A percentile compares a stretch with the other conserved stretches of the same genome.
phyloP scores from a whole-genome alignment of 2,797 vertebrate genomes.

The Triplophysa bombifrons region DNA sequence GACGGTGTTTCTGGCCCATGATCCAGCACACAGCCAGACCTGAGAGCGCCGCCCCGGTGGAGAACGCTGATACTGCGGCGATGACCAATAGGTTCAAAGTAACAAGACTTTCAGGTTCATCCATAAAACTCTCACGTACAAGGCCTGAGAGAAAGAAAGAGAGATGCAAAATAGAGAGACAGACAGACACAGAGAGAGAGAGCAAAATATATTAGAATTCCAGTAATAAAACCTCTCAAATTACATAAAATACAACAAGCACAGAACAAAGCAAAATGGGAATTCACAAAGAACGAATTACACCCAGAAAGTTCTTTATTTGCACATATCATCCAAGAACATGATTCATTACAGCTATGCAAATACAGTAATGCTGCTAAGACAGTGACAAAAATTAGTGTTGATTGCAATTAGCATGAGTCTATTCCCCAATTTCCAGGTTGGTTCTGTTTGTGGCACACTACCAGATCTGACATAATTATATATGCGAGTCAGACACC shows the following conservation, averaged over 20 bases:
- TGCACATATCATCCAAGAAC: background rate
- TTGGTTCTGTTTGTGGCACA: background rate
- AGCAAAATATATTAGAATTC: slow-evolving; percentile 1
- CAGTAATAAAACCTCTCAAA: background rate
- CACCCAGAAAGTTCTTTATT: background rate
- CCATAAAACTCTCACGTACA: slow-evolving; percentile 89
- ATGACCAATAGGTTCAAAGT: slow-evolving; percentile 93
- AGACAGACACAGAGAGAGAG: background rate
- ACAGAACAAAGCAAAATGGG: background rate
- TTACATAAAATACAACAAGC: background rate
- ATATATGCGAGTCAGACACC: background rate
- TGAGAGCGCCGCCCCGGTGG: slow-evolving; percentile 93
- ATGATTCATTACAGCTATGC: background rate
- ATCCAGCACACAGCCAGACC: slow-evolving; percentile 96
- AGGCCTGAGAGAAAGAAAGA: slow-evolving; percentile 75
- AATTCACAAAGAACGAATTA: background rate
- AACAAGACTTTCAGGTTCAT: slow-evolving; percentile 90
- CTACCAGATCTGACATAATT: background rate
- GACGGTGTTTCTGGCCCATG: slow-evolving; percentile 88
- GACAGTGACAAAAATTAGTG: background rate
- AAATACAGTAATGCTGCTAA: background rate
- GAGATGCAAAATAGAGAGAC: background rate
- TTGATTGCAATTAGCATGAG: background rate
- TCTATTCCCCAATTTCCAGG: background rate
- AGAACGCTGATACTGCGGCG: slow-evolving; percentile 93